A percentile compares a stretch with the other conserved stretches of the same genome.
phyloP scores from a whole-genome alignment of 2,113 vertebrate genomes.

The Syngnathus floridae region DNA sequence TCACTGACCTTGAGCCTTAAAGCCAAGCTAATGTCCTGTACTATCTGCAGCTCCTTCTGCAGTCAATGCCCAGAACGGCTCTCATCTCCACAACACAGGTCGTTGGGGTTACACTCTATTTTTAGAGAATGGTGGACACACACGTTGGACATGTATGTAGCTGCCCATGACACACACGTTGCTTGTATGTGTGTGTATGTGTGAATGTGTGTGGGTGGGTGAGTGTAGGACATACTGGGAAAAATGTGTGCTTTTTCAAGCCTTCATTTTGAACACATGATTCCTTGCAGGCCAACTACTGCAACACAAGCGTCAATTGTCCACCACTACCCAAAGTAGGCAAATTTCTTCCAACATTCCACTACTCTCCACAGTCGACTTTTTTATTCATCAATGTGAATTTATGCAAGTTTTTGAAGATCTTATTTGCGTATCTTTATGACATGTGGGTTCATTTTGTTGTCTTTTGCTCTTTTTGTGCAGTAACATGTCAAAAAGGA shows the following conservation, averaged over 20 bases:
- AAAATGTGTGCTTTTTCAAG: constrained; percentile 30
- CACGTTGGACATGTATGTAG: constrained; percentile 6
- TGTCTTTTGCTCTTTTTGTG: constrained; percentile 68
- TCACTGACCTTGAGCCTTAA: constrained; percentile 48
- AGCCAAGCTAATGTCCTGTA: constrained; percentile 49
- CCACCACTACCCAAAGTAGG: constrained; percentile 22
- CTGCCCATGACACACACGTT: constrained; percentile 39
- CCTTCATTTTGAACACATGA: background rate
- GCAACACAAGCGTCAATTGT: constrained; percentile 2
- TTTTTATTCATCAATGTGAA: constrained; percentile 62
- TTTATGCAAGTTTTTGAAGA: constrained; percentile 56
- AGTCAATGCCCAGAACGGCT: constrained; percentile 16
- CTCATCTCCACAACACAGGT: constrained; percentile 35
- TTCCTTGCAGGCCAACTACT: background rate
- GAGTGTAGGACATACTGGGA: constrained; percentile 2
- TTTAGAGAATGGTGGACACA: constrained; percentile 14
- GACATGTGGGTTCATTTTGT: constrained; percentile 59
- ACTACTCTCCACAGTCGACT: constrained; percentile 49
- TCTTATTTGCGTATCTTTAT: constrained; percentile 54
- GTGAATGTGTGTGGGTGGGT: background rate
- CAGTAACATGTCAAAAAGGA: constrained; percentile 62
- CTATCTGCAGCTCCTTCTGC: constrained; percentile 27
- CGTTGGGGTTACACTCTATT: constrained; percentile 13
- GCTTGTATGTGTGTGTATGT: constrained; percentile 2
- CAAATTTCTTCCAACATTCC: constrained; percentile 45